Evolutionary conservation across 2,888 invertebrate genomes (phyloP).

Genomic region (Tenthredo notha): DNA sequence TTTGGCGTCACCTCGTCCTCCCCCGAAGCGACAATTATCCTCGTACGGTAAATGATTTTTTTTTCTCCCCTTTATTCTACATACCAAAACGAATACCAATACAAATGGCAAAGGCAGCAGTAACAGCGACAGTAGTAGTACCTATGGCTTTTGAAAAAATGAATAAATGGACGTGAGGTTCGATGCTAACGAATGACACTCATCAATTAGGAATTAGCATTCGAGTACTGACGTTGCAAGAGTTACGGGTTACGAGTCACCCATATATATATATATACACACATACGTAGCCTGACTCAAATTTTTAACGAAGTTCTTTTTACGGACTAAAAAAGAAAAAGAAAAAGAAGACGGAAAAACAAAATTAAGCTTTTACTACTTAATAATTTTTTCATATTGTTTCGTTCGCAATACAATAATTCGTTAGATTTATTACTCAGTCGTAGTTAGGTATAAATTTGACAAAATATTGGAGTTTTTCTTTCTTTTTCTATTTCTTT

Average conservation of each 20-base stretch:
- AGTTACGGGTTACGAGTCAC: background rate
- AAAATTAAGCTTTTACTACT: no score
- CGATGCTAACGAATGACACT: conserved; percentile 73
- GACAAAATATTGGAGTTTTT: background rate
- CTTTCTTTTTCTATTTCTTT: background rate
- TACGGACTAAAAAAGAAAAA: background rate
- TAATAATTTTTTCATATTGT: no score
- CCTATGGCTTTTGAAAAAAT: conserved; percentile 13
- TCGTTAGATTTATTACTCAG: no score
- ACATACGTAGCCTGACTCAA: background rate
- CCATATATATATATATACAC: background rate
- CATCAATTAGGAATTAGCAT: conserved; percentile 73
- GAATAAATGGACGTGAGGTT: conserved; percentile 42
- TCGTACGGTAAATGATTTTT: conserved; percentile 49
- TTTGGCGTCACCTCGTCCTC: background rate
- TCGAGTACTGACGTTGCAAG: conserved; percentile 55
- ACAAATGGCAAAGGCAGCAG: background rate
- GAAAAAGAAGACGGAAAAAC: no score
- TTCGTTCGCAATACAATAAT: no score
- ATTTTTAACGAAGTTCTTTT: background rate
- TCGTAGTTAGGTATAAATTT: no score
- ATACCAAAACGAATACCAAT: background rate
- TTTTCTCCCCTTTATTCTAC: background rate
- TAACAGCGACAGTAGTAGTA: background rate
- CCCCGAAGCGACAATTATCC: conserved; percentile 42